These are phyloP conservation scores for Anolis sagrei DNA, from an alignment of 2,113 vertebrate species.

Conservation along the genomic window DNA sequence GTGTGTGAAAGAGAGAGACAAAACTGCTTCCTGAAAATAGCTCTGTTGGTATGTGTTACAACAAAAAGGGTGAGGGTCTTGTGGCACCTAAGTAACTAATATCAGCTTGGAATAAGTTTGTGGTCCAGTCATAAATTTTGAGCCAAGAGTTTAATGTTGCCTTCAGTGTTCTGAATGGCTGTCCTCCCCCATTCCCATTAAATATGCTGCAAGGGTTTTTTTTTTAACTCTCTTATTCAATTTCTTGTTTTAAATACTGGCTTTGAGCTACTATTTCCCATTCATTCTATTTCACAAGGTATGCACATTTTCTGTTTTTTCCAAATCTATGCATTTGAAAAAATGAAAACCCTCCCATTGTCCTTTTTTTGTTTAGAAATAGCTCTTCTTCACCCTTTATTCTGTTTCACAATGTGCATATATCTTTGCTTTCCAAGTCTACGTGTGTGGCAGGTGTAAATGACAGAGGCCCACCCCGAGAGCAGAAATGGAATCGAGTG, in stretches of 20 bases:
- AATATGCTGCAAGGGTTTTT: not conserved
- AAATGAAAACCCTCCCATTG: not conserved
- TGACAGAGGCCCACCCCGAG: conserved; percentile 1
- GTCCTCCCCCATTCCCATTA: not conserved
- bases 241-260: not conserved
- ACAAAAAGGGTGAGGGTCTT: not conserved
- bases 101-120: conserved; percentile 49
- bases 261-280: not conserved
- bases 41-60: not conserved
- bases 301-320: not conserved
- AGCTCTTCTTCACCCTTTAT: not conserved
- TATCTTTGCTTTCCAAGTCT: conserved; percentile 9
- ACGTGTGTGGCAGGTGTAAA: conserved; percentile 9
- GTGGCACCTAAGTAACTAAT: conserved; percentile 20
- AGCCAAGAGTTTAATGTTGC: conserved; percentile 49
- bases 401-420: not conserved
- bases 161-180: conserved; percentile 56
- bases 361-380: not conserved
- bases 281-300: not conserved
- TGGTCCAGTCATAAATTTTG: conserved; percentile 38
- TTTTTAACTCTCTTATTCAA: not conserved
- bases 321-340: not conserved
- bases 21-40: not conserved
- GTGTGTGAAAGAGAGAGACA: not conserved
- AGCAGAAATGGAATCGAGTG: conserved; percentile 39